These are phyloP conservation scores for Schizotus pectinicornis DNA, from an alignment of 2,888 invertebrate species.

Conservation along the genomic window DNA sequence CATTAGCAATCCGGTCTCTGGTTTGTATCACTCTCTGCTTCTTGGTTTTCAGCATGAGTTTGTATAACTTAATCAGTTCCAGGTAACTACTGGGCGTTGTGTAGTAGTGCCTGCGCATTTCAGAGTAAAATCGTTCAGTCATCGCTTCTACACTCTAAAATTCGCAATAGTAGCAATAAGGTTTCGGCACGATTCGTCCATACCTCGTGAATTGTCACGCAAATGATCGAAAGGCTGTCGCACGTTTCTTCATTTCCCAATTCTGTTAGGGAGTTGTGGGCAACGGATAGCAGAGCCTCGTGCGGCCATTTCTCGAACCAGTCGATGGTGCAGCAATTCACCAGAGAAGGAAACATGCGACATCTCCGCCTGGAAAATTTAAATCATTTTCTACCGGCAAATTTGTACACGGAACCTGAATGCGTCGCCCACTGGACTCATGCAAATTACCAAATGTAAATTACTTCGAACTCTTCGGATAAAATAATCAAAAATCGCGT, in stretches of 20 bases:
- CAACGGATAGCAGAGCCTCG: constrained; percentile 85
- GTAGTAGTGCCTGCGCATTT: constrained; percentile 86
- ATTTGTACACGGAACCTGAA: constrained; percentile 65
- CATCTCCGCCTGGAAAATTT: constrained; percentile 72
- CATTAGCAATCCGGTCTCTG: constrained; percentile 75
- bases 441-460: constrained; percentile 85
- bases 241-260: constrained; percentile 62
- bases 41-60: constrained; percentile 71
- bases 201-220: constrained; percentile 76
- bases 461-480: constrained; percentile 83
- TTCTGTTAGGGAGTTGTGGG: constrained; percentile 71
- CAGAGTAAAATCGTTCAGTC: constrained; percentile 77
- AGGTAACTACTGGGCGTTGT: constrained; percentile 92
- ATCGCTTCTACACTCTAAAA: constrained; percentile 77
- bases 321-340: constrained; percentile 93
- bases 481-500: constrained; percentile 84
- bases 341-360: constrained; percentile 92
- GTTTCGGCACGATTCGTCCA: background rate
- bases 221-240: constrained; percentile 66
- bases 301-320: constrained; percentile 94
- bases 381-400: background rate
- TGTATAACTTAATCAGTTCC: constrained; percentile 82
- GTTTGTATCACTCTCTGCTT: constrained; percentile 71
- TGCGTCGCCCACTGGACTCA: constrained; percentile 90
- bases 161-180: constrained; percentile 6